Evolutionary conservation across 2,113 vertebrate species (phyloP).

Genomic region (Carassius carassius): DNA sequence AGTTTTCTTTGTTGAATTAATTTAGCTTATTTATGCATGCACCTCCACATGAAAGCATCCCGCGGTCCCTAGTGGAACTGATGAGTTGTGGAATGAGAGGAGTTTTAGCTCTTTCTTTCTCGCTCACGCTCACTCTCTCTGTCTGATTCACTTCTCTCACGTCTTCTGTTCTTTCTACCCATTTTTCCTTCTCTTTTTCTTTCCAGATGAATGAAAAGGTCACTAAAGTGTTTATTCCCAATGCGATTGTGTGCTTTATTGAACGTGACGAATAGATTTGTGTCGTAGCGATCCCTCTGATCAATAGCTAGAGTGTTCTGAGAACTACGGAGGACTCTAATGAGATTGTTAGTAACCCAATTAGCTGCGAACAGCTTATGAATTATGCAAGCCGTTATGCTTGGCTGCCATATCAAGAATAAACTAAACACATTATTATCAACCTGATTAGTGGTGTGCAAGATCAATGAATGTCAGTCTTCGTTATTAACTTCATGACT

Average conservation of each 20-base stretch:
- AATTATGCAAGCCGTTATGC: conserved; percentile 38
- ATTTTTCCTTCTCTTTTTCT: not conserved
- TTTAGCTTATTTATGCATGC: conserved; percentile 71
- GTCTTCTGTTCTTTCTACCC: not conserved
- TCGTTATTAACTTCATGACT: conserved; percentile 1
- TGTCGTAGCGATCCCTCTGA: conserved; percentile 37
- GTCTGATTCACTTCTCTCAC: not conserved
- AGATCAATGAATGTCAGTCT: conserved; percentile 14
- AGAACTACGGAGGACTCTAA: conserved; percentile 21
- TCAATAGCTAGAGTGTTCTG: conserved; percentile 34
- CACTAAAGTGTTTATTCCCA: conserved; percentile 6
- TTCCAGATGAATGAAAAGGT: conserved; percentile 14
- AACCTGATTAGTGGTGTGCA: conserved; percentile 7
- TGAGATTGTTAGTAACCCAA: conserved; percentile 44
- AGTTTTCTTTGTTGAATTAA: conserved; percentile 67
- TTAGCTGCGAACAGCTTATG: conserved; percentile 36
- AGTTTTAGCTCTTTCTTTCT: conserved; percentile 3
- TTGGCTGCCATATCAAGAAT: conserved; percentile 16
- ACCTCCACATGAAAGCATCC: conserved; percentile 71
- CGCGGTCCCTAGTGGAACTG: conserved; percentile 58
- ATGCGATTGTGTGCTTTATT: not conserved
- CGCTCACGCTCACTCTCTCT: not conserved
- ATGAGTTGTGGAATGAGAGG: conserved; percentile 22
- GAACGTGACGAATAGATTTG: conserved; percentile 20
- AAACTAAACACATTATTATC: conserved; percentile 17